These are phyloP conservation scores for Podiceps cristatus DNA, from an alignment of 2,113 vertebrate genomes.

Conservation along the genomic window DNA sequence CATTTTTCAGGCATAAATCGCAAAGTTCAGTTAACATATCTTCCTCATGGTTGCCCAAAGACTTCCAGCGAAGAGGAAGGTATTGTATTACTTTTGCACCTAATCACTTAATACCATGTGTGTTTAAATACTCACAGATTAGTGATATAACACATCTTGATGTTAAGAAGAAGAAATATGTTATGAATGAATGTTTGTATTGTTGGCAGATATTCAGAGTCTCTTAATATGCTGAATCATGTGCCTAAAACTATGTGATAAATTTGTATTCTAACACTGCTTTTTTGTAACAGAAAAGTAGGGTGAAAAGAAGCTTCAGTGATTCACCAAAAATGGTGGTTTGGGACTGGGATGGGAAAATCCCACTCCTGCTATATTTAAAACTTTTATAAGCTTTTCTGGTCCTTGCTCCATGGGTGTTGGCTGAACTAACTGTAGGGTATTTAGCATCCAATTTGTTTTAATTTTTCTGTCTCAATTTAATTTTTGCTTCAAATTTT, in stretches of 20 bases:
- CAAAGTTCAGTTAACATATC: constrained; percentile 91
- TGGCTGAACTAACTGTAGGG: background rate
- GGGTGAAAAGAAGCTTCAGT: background rate
- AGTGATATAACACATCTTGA: background rate
- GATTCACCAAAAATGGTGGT: background rate
- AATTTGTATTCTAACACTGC: background rate
- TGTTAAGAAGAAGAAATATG: background rate
- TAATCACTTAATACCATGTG: background rate
- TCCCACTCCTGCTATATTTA: background rate
- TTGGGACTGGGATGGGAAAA: background rate
- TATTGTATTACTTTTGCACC: constrained; percentile 45
- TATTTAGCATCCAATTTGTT: background rate
- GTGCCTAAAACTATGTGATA: background rate
- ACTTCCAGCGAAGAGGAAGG: constrained; percentile 93
- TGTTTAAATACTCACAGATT: background rate
- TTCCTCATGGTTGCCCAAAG: constrained; percentile 92
- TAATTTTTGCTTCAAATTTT: background rate
- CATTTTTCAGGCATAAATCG: constrained; percentile 95
- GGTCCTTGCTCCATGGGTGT: background rate
- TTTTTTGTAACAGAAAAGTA: background rate
- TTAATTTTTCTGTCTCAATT: background rate
- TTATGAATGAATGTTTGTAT: background rate
- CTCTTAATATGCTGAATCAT: background rate
- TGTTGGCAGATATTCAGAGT: background rate
- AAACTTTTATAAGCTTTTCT: background rate